Base-by-base conservation (phyloP, 1,140 invertebrate genomes). In the Phymorhynchus buccinoides region DNA sequence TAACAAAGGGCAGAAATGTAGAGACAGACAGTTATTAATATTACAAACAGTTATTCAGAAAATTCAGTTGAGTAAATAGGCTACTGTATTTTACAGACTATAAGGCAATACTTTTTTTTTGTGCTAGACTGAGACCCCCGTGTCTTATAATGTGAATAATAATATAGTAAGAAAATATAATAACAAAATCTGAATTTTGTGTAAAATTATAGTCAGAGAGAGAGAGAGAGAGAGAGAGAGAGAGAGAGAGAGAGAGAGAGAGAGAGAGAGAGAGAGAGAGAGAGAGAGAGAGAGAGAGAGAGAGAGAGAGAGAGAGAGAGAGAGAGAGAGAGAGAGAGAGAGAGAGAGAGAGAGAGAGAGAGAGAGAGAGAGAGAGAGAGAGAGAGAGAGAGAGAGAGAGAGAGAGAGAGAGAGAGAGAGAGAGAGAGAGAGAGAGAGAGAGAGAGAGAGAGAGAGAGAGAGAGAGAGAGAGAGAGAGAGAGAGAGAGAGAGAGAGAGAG, bases 121-220 rank as follows among this genome's bases (percentile, higher is more conserved):
- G n/a, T n/a, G n/a, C n/a, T n/a, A n/a, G n/a, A n/a, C n/a, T n/a
- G n/a, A n/a, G n/a, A n/a, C n/a, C n/a, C n/a, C n/a, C n/a, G n/a
- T n/a, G n/a, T n/a, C n/a, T n/a, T n/a, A n/a, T n/a, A n/a, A n/a
- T n/a, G n/a, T n/a, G n/a, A n/a, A n/a, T n/a, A n/a, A n/a, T n/a
- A n/a, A n/a, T n/a, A n/a, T n/a, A n/a, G n/a, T n/a, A n/a, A n/a
- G n/a, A n/a, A n/a, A n/a, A n/a, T n/a, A n/a, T n/a, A n/a, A n/a
- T n/a, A n/a, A n/a, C n/a, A n/a, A n/a, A n/a, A n/a, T n/a, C n/a
- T n/a, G n/a, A n/a, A n/a, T n/a, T n/a, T n/a, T n/a, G n/a, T n/a
- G n/a, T n/a, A n/a, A n/a, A n/a, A n/a, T n/a, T n/a, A n/a, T n/a
- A 52, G 48, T 52, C 48, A 82, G 80, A 62, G 52, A 62, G 80